Evolutionary conservation across 2,113 vertebrate genomes (phyloP).

Genomic region (Nyctereutes procyonoides): DNA sequence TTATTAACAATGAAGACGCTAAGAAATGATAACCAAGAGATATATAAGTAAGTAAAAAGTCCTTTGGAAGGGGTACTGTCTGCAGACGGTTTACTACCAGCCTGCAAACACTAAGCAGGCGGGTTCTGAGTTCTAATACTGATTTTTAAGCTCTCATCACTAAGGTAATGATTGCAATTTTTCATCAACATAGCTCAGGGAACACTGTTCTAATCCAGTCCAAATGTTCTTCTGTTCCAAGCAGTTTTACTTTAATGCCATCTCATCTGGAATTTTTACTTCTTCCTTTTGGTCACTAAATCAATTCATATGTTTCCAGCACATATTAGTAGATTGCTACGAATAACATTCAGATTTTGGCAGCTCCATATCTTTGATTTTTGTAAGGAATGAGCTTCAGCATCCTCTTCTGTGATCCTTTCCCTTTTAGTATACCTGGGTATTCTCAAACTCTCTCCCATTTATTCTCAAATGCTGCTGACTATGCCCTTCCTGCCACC

Average conservation of each 20-base stretch:
- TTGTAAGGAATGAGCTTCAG: no score
- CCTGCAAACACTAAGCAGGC: neutral
- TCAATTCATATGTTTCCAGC: neutral
- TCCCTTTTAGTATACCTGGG: neutral
- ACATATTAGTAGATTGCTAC: neutral
- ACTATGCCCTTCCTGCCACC: neutral
- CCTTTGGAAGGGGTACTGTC: neutral
- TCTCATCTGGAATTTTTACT: neutral
- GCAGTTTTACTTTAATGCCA: neutral
- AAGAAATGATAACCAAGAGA: neutral
- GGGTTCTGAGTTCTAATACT: neutral
- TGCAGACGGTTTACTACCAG: neutral
- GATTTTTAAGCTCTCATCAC: neutral
- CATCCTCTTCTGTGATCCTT: fast-evolving
- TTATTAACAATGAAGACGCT: neutral
- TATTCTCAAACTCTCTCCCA: neutral
- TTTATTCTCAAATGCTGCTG: fast-evolving
- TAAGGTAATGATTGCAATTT: neutral
- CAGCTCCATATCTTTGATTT: neutral
- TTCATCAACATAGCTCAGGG: neutral
- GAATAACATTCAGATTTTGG: neutral
- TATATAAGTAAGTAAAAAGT: neutral
- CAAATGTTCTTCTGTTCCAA: neutral
- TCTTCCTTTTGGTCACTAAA: neutral
- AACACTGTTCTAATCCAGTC: neutral